Base-by-base conservation (phyloP, 2,888 invertebrate species). In the Allophyes oxyacanthae region DNA sequence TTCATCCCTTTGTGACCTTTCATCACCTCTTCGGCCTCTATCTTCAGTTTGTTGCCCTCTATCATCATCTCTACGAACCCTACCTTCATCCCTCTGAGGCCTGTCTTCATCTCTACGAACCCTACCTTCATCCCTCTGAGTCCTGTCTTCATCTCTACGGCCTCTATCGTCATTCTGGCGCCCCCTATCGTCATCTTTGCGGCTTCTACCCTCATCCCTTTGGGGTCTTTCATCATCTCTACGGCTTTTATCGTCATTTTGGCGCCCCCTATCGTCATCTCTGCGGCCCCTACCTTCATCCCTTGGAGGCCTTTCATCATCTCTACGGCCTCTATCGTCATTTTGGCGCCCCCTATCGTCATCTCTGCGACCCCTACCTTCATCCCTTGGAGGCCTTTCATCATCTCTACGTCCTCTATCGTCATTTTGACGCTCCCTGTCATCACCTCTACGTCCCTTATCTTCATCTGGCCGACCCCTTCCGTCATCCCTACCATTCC, bases 241-340 rank as follows among this genome's bases (percentile, higher is more conserved):
- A n/a, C 43, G 36, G 9, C n/a, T n/a, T 37, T 6, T 46, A 1
- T 10, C 34, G 11, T 60, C 44, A 44, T 61, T 49, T 45, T 49
- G 63, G 8, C 51, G 54, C 4, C 43, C 37, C 26, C 64, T 63
- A 0, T 56, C 63, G 34, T 64, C 50, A 26, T 73, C 61, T 50
- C 37, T 62, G 14, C 51, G 56, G 8, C 20, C 25, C 37, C 61
- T 62, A 5, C 51, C 49, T 1, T 57, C 48, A 26, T 52, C 38
- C 2, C 14, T 45, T 14, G 33, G 48, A 6, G 6, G 4, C 10
- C 33, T 54, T 20, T 61, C 53, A 45, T 56, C 69, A 45, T 64
- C 50, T 45, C 34, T 52, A 14, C 56, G 20, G 41, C 41, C 14
- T 45, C 64, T 60, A 6, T 60, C 63, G 0, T 70, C 72, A 14